A percentile compares a stretch with the other conserved stretches of the same genome.
Evolutionary conservation across 2,797 vertebrate genomes (phyloP).

Genomic region (Parotocinclus haroldoi): DNA sequence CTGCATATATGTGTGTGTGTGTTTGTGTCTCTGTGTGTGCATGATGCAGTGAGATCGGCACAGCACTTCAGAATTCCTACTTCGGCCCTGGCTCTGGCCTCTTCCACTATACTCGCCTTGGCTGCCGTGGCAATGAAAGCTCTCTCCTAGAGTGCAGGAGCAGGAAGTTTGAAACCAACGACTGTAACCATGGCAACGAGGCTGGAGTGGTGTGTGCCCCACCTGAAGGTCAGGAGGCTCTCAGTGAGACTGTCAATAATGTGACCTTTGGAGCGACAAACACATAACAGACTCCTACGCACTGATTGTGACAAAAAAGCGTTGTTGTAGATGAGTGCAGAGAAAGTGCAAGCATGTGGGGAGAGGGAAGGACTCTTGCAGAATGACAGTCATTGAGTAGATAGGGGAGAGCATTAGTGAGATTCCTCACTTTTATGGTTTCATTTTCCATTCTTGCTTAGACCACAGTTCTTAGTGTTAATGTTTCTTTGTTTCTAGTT

Average conservation of each 20-base stretch:
- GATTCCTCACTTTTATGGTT: conserved; percentile 7
- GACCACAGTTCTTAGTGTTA: not conserved
- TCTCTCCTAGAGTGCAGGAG: conserved; percentile 77
- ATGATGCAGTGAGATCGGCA: conserved; percentile 81
- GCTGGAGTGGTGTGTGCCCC: conserved; percentile 73
- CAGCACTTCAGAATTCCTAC: conserved; percentile 69
- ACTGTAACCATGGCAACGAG: conserved; percentile 80
- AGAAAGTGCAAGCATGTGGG: conserved; percentile 16
- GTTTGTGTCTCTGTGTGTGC: no score
- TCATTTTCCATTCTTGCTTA: not conserved
- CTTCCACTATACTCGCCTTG: conserved; percentile 80
- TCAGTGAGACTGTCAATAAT: conserved; percentile 8
- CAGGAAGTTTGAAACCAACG: conserved; percentile 72
- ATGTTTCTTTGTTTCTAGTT: conserved; percentile 4
- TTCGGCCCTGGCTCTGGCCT: conserved; percentile 72
- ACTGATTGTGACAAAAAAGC: conserved; percentile 9
- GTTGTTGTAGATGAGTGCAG: conserved; percentile 14
- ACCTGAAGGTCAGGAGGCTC: conserved; percentile 80
- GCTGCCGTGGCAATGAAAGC: conserved; percentile 84
- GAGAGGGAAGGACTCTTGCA: not conserved
- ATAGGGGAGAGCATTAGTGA: conserved; percentile 4
- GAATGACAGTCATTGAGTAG: conserved; percentile 11
- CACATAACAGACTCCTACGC: conserved; percentile 31
- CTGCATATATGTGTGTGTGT: no score
- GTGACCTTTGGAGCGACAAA: conserved; percentile 37